These are phyloP conservation scores for Zaprionus davidi DNA, from an alignment of 1,140 invertebrate species.

Conservation along the genomic window DNA sequence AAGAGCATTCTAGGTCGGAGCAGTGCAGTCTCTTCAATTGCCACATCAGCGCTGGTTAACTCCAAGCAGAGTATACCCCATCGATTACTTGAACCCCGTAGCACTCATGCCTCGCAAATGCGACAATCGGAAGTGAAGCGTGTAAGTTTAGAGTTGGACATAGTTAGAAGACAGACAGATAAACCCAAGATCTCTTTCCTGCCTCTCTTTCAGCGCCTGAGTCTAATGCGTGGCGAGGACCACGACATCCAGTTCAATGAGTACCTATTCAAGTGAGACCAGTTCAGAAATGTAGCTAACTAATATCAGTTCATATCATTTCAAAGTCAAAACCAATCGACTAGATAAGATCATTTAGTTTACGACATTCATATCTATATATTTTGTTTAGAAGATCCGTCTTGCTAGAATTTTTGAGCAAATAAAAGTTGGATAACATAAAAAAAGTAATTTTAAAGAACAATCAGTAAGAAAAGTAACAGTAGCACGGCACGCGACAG, in stretches of 20 bases:
- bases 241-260: constrained; percentile 58
- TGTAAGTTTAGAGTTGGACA: constrained; percentile 35
- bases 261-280: constrained; percentile 61
- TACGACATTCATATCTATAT: neutral
- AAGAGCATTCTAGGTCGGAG: neutral
- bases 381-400: neutral
- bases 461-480: too few relatives aligned
- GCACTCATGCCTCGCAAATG: constrained; percentile 65
- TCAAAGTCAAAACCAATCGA: neutral
- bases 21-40: neutral
- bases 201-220: constrained; percentile 42
- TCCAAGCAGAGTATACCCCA: constrained; percentile 17
- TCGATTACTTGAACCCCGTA: constrained; percentile 49
- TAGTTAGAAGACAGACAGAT: neutral
- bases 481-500: too few relatives aligned
- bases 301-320: neutral
- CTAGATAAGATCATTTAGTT: neutral
- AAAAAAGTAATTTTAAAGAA: too few relatives aligned
- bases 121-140: constrained; percentile 72
- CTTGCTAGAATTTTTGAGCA: too few relatives aligned
- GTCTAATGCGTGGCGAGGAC: constrained; percentile 56
- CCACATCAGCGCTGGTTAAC: neutral
- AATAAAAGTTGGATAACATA: too few relatives aligned
- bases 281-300: neutral
- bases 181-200: neutral